A percentile compares a stretch with the other conserved stretches of the same genome.
Conservation (phyloP, 92 coral and sea anemone genomes). For the Umimayanthus chanpuru region DNA sequence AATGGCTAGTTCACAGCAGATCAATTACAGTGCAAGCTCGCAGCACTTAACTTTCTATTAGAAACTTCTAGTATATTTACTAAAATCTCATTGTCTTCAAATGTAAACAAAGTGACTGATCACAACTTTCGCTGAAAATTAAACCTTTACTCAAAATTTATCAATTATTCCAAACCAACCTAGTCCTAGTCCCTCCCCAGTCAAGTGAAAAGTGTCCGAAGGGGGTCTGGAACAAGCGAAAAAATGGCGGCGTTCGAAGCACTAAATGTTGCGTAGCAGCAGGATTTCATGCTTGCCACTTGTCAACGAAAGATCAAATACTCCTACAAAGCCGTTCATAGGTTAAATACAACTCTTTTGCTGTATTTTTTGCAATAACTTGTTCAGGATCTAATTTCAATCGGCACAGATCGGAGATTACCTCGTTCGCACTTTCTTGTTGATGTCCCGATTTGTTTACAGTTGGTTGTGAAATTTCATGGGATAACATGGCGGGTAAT, state of each 20-base stretch:
- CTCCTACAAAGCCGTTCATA: neutral
- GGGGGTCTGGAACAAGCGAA: constrained; percentile 16
- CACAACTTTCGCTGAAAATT: neutral
- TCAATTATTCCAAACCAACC: too few species aligned
- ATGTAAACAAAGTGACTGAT: neutral
- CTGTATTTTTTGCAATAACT: neutral
- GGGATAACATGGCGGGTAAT: neutral
- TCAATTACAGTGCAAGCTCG: too few species aligned
- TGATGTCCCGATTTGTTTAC: constrained; percentile 1
- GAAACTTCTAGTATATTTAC: neutral
- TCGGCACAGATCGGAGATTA: neutral
- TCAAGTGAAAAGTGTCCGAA: neutral
- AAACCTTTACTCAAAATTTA: too few species aligned
- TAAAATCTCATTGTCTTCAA: neutral
- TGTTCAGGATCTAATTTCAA: neutral
- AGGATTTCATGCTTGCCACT: neutral
- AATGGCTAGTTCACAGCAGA: too few species aligned
- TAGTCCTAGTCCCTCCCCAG: neutral
- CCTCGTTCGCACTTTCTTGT: neutral
- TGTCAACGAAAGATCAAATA: neutral
- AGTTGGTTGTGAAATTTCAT: neutral
- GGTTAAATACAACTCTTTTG: neutral
- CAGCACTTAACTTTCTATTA: too few species aligned
- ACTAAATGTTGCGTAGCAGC: constrained; percentile 43
- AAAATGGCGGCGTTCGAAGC: constrained; percentile 1